Evolutionary conservation across 1,140 invertebrate species (phyloP).

Genomic region (Zaprionus lachaisei): DNA sequence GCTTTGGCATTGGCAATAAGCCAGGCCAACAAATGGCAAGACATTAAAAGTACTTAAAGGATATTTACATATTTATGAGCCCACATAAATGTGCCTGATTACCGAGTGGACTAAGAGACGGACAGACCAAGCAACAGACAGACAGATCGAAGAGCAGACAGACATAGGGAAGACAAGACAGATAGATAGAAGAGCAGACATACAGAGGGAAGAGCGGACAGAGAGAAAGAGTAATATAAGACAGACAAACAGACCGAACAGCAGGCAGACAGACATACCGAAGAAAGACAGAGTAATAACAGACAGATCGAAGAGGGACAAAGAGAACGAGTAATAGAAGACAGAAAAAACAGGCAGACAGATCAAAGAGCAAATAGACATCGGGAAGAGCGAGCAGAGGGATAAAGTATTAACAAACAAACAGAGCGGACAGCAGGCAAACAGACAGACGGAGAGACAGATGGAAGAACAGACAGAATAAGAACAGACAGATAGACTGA

Average conservation of each 20-base stretch:
- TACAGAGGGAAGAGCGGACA: neutral
- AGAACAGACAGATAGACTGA: neutral
- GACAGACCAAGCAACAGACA: neutral
- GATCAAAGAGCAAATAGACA: neutral
- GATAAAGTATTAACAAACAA: neutral
- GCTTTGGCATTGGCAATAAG: conserved; percentile 44
- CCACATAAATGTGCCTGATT: conserved; percentile 80
- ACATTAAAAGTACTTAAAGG: conserved; percentile 82
- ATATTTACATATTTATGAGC: conserved; percentile 84
- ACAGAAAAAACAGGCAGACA: neutral
- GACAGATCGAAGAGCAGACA: conserved; percentile 11
- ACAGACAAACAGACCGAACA: neutral
- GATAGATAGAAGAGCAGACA: neutral
- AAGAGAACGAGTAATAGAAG: neutral
- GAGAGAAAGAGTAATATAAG: neutral
- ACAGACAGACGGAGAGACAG: neutral
- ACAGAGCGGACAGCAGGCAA: too few species aligned
- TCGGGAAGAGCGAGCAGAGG: too few species aligned
- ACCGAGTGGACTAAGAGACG: conserved; percentile 20
- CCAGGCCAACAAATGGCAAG: conserved; percentile 78
- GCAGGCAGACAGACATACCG: neutral
- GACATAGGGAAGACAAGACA: neutral
- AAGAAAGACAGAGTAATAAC: neutral
- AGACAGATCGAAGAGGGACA: neutral
- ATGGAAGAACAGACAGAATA: neutral